Conservation (phyloP, 2,888 invertebrate species). For the Flabesymbios commensalis region DNA sequence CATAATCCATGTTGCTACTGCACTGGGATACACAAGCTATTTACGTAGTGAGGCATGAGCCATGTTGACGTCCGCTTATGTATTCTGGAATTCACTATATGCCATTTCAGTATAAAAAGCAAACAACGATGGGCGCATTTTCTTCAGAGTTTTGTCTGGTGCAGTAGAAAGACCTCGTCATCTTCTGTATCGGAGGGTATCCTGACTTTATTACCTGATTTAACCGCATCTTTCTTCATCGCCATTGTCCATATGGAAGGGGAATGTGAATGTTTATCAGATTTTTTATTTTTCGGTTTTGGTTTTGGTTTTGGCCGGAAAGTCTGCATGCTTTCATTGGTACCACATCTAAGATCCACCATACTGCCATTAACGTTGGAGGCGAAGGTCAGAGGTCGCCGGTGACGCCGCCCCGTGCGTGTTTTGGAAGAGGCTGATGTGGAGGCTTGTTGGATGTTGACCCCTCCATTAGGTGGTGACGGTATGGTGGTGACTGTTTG, state of each 20-base stretch:
- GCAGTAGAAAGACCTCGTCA: constrained; percentile 26
- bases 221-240: too few species aligned
- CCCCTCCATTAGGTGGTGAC: constrained; percentile 5
- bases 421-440: neutral
- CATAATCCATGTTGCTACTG: too few species aligned
- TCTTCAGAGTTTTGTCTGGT: constrained; percentile 21
- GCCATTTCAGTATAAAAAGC: too few species aligned
- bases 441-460: neutral
- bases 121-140: too few species aligned
- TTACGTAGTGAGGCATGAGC: too few species aligned
- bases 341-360: constrained; percentile 32
- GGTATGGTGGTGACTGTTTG: neutral
- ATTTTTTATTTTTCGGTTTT: too few species aligned
- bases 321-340: constrained; percentile 19
- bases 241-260: too few species aligned
- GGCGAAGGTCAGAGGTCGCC: constrained; percentile 20
- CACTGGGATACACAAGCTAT: too few species aligned
- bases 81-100: too few species aligned
- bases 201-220: too few species aligned
- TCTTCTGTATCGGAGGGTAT: constrained; percentile 10
- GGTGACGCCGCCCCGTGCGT: neutral
- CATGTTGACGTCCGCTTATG: too few species aligned
- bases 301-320: constrained; percentile 13
- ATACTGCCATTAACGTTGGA: constrained; percentile 35
- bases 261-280: too few species aligned